Conservation (phyloP, 2,113 vertebrate species). For the Chrysochloris asiatica region DNA sequence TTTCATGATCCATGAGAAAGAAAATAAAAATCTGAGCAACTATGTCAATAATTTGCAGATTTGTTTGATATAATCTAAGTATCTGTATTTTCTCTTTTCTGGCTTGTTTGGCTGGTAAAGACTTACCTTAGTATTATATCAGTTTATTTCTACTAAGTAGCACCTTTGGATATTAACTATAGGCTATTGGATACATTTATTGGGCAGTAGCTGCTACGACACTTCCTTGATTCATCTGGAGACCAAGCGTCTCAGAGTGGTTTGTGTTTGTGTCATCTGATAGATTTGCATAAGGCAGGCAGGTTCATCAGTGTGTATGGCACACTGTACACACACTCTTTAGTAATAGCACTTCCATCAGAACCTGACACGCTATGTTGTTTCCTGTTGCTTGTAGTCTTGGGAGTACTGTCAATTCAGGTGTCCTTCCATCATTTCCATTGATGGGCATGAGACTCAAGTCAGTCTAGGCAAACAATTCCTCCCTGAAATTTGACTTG, state of each 20-base stretch:
- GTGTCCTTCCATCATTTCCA: neutral
- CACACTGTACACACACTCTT: neutral
- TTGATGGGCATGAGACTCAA: neutral
- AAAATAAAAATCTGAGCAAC: neutral
- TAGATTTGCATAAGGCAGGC: neutral
- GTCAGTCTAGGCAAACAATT: neutral
- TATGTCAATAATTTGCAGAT: neutral
- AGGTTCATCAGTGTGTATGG: neutral
- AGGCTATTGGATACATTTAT: neutral
- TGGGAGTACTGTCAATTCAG: neutral
- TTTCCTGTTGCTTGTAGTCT: neutral
- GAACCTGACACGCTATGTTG: neutral
- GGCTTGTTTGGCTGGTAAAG: neutral
- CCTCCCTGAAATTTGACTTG: neutral
- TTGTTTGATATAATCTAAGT: constrained; percentile 10
- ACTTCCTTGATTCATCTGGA: neutral
- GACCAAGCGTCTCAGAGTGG: neutral
- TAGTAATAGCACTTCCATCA: neutral
- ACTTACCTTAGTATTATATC: neutral
- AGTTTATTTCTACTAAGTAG: too few relatives aligned
- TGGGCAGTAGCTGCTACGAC: neutral
- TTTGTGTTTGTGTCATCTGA: neutral
- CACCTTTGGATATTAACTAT: too few relatives aligned
- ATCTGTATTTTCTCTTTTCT: constrained; percentile 13
- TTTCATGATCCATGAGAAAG: neutral